These are phyloP conservation scores for Napeogenes inachia DNA, from an alignment of 2,888 invertebrate genomes.

Conservation along the genomic window DNA sequence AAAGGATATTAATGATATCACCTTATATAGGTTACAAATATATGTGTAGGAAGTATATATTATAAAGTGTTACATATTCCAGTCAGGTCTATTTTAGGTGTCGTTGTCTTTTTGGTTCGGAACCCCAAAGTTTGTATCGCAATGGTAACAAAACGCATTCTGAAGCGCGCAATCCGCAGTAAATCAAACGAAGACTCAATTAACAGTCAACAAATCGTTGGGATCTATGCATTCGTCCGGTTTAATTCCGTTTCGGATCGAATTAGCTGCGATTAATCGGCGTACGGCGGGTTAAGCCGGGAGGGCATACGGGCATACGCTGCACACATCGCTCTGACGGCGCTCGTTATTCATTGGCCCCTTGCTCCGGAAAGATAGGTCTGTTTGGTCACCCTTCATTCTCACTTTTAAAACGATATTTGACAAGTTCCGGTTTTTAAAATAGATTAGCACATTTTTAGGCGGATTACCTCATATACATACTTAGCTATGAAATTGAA, in stretches of 20 bases:
- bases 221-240: conserved; percentile 75
- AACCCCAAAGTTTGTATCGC: conserved; percentile 6
- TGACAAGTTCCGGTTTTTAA: conserved; percentile 5
- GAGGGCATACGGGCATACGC: conserved; percentile 40
- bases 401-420: conserved; percentile 33
- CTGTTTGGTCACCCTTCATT: conserved; percentile 57
- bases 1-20: neutral
- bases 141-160: conserved; percentile 6
- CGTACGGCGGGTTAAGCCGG: conserved; percentile 67
- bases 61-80: neutral
- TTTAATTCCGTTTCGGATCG: conserved; percentile 74
- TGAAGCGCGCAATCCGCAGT: conserved; percentile 30
- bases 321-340: conserved; percentile 74
- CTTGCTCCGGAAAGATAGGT: conserved; percentile 56
- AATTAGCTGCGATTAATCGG: conserved; percentile 75
- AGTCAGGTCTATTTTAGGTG: conserved; percentile 1
- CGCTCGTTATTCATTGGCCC: conserved; percentile 72
- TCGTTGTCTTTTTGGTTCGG: neutral
- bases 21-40: no score
- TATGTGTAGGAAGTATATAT: neutral
- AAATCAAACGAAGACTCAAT: conserved; percentile 56
- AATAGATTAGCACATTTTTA: neutral
- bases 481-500: neutral
- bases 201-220: conserved; percentile 71
- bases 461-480: neutral